Evolutionary conservation across 1,140 invertebrate genomes (phyloP).

Genomic region (Bombus breviceps): DNA sequence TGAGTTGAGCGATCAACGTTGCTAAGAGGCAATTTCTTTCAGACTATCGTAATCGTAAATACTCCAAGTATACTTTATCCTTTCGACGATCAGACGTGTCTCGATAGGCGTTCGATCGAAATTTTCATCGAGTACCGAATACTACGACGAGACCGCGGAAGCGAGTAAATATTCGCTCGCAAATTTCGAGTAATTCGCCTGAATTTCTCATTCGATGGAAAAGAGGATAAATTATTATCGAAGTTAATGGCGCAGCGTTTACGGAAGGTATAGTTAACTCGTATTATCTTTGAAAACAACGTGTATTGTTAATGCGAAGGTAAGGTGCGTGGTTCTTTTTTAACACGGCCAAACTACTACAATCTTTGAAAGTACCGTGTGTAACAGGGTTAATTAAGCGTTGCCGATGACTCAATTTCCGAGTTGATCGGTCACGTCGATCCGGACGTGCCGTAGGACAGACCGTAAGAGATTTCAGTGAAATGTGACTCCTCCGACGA

Average conservation of each 20-base stretch:
- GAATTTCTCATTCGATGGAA: not conserved
- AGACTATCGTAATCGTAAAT: too few species aligned
- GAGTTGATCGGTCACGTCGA: constrained; percentile 11
- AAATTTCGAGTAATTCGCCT: too few species aligned
- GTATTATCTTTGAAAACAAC: not conserved
- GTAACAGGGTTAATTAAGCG: constrained; percentile 35
- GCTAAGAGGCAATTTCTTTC: too few species aligned
- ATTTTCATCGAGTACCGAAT: not conserved
- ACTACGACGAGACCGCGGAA: too few species aligned
- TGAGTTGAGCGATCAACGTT: too few species aligned
- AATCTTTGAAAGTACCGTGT: not conserved
- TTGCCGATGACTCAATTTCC: constrained; percentile 43
- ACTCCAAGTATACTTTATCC: too few species aligned
- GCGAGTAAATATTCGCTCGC: too few species aligned
- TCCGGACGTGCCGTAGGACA: not conserved
- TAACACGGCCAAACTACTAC: constrained; percentile 4
- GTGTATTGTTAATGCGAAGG: not conserved
- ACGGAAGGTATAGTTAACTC: not conserved
- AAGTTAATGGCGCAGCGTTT: not conserved
- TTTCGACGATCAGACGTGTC: too few species aligned
- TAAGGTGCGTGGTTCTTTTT: not conserved
- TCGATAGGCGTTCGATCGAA: too few species aligned
- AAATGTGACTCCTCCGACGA: constrained; percentile 25
- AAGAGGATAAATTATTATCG: not conserved
- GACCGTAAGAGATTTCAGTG: constrained; percentile 18